Evolutionary conservation across 2,888 invertebrate genomes (phyloP), one percentile per base, ranked within the genome.

Genomic region (Trichopoda pennipes): DNA sequence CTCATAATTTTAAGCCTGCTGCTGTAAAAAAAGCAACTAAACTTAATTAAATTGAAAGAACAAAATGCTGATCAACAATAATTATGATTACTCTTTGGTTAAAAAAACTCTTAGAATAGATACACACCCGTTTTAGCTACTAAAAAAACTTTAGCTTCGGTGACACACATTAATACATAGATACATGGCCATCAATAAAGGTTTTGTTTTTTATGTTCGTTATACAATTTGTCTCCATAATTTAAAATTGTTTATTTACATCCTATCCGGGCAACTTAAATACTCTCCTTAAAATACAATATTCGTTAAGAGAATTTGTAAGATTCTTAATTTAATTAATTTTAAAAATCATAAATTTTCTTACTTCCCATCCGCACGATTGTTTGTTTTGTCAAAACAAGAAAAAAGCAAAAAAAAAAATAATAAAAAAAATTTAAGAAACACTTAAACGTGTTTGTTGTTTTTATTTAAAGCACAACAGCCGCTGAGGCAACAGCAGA

Each of bases 321-420:
- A 61, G 70, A 64, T 49, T 77, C 56, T 63, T 77, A 56, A 70
- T 77, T 77, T 77, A 70, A 77, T 70, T 77, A 77, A 77, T 77
- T 77, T 70, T 63, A 16, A 63, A 70, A 77, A 63, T 70, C 77
- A 70, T 77, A 77, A 77, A 77, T 77, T 70, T 63, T 49, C 49
- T 60, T n/a, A 44, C 44, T 68, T 60, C 64, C 38, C 28, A n/a
- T 75, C 28, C 51, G 58, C 32, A 51, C 60, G 19, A 23, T 69
- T 69, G 55, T 69, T 16, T 69, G 14, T 38, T 63, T 69, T 28
- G 16, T 17, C n/a, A n/a, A n/a, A n/a, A n/a, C n/a, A n/a, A n/a
- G n/a, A n/a, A n/a, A n/a, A n/a, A n/a, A n/a, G n/a, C n/a, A n/a
- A n/a, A n/a, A 47, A 28, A 38, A 60, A 38, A 69, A 12, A 38